Evolutionary conservation across 64 coral and sea anemone species (phyloP), one percentile per base, ranked within the genome.

Genomic region (Porites australiensis): DNA sequence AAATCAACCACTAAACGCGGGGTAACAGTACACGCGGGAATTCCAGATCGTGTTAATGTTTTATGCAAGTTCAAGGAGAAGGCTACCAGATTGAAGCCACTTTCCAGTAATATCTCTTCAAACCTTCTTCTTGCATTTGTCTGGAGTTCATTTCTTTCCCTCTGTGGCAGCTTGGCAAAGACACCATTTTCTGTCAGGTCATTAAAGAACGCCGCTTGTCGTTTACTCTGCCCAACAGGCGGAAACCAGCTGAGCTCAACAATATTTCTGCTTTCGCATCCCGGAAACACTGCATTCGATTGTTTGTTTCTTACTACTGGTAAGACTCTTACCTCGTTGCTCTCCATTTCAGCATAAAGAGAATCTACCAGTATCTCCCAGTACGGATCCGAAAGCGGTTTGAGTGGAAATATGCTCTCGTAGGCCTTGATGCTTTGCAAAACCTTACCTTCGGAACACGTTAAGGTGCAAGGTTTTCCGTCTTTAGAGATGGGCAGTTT

Each of bases 301-400:
- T 5, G 13, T 68, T 94, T 87, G 3, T 5, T 4, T 37, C 60
- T 58, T 8, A 54, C 52, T 54, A 79, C 53, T 19, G 86, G 57
- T 64, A 87, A 87, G 46, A 94, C 83, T n/a, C 77, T 66, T 18
- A 88, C 11, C 16, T 55, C 27, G 23, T 76, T 79, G 51, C 48
- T 74, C 10, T 82, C 52, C 5, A 95, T 79, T 44, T 92, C 70
- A 11, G 58, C 66, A 77, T 95, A 95, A 6, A 95, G 83, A 50
- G 59, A 67, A 16, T 57, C 15, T 54, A 65, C 70, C 13, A 95
- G 68, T 5, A 19, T 77, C 21, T 55, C 5, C 94, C 89, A 95
- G 57, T 92, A 88, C 21, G 8, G 3, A 14, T 92, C 85, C 9
- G 14, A 4, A 44, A 45, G 21, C 22, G 2, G 10, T 20, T 22